Conservation (phyloP, 2,113 vertebrate genomes). For the Eretmochelys imbricata region DNA sequence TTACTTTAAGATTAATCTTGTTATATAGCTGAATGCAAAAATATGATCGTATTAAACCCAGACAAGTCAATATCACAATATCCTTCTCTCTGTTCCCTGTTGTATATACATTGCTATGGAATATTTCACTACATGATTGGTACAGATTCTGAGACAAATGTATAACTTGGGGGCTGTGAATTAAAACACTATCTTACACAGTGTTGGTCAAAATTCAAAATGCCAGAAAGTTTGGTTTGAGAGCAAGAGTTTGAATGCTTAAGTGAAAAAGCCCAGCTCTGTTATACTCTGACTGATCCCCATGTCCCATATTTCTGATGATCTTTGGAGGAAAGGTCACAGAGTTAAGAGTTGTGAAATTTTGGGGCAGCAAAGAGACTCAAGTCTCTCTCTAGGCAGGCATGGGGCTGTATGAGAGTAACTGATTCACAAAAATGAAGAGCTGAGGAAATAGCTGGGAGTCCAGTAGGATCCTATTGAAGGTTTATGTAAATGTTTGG, state of each 20-base stretch:
- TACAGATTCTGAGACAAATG: not conserved
- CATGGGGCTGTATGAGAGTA: not conserved
- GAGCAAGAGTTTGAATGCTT: rapidly evolving
- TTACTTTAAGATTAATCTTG: not conserved
- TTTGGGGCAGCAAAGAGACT: not conserved
- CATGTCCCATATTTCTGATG: not conserved
- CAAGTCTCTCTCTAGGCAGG: not conserved
- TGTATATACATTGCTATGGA: not conserved
- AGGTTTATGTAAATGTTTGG: not conserved
- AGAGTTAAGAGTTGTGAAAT: not conserved
- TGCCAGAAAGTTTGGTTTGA: not conserved
- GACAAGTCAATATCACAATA: not conserved
- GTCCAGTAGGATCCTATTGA: slow-evolving; percentile 10
- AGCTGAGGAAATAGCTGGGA: slow-evolving; percentile 36
- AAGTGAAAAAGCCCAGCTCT: not conserved
- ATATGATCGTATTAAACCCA: not conserved
- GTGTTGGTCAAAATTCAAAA: not conserved
- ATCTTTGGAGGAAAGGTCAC: not conserved
- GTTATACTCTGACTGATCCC: rapidly evolving
- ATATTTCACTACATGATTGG: not conserved
- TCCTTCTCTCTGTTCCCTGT: not conserved
- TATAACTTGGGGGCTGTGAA: not conserved
- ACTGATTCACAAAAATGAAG: slow-evolving; percentile 29
- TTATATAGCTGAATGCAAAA: not conserved
- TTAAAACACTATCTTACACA: not conserved